Evolutionary conservation across 2,888 invertebrate species (phyloP).

Genomic region (Bibio marci): DNA sequence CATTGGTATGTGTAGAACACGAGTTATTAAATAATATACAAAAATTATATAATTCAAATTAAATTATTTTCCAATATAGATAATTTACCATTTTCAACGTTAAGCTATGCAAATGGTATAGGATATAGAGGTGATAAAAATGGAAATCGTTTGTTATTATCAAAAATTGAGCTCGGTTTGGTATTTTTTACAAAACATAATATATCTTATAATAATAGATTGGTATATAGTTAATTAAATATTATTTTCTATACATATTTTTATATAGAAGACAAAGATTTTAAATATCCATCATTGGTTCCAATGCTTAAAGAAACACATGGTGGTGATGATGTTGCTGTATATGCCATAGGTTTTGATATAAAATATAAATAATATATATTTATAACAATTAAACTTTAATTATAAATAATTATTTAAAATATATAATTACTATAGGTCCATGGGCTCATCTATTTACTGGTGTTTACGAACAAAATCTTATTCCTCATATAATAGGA

Average conservation of each 20-base stretch:
- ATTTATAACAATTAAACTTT: too few species aligned
- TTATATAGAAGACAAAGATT: slow-evolving; percentile 17
- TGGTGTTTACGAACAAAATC: slow-evolving; percentile 39
- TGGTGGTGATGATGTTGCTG: slow-evolving; percentile 62
- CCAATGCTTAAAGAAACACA: slow-evolving; percentile 50
- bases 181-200: too few species aligned
- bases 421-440: slow-evolving; percentile 13
- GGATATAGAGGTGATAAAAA: slow-evolving; percentile 30
- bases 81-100: slow-evolving; percentile 42
- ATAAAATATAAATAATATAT: too few species aligned
- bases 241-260: too few species aligned
- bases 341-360: slow-evolving; percentile 38
- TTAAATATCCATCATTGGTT: slow-evolving; percentile 39
- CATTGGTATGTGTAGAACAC: slow-evolving; percentile 5
- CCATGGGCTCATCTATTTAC: slow-evolving; percentile 43
- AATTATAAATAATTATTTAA: too few species aligned
- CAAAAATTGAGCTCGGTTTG: too few species aligned
- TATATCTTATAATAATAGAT: too few species aligned
- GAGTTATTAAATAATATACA: too few species aligned
- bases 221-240: too few species aligned
- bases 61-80: slow-evolving; percentile 23
- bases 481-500: slow-evolving; percentile 34
- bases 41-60: too few species aligned
- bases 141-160: neutral
- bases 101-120: slow-evolving; percentile 61